Base-by-base conservation (phyloP, 2,888 invertebrate genomes). In the Blastobasis lacticolella region DNA sequence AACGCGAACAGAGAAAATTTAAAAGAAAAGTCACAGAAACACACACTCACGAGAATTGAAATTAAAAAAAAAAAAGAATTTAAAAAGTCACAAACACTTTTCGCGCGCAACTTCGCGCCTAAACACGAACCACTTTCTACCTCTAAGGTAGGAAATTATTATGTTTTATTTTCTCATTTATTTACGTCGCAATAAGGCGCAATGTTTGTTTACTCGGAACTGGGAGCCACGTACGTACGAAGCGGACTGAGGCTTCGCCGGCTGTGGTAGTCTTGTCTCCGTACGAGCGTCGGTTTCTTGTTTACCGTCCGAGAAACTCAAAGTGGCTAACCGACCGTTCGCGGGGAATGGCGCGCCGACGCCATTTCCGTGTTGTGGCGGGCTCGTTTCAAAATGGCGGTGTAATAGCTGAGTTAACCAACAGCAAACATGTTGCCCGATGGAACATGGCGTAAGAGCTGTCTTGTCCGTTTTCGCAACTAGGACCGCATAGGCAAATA, bases 201-300 rank as follows among this genome's bases (percentile, higher is more conserved):
- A 38, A 49, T 49, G 45, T 45, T 23, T 54, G 52, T 54, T 48
- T 49, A 54, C 50, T 56, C 60, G 54, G 42, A 42, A 54, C 53
- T 56, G 66, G 68, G 68, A n/a, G 70, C 64, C 59, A 62, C 83
- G 85, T 85, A 85, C 87, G 86, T 84, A 71, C 78, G 72, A 51
- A 57, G 55, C 74, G 77, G 73, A 61, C 79, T 62, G 82, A 81
- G 86, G 85, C 82, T 75, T 68, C 69, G 74, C 83, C 84, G 84
- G 78, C 78, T 83, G 71, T 86, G 81, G 60, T 61, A 54, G 50
- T 56, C 49, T 50, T 51, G 54, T 55, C 49, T 58, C 46, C 49
- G 55, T 53, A 56, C 50, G 57, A 63, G 4, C 42, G 63, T 60
- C 69, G 69, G 66, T 73, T 77, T 78, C 79, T 78, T 81, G 81